Conservation (phyloP, 2,113 vertebrate species). For the Struthio camelus region DNA sequence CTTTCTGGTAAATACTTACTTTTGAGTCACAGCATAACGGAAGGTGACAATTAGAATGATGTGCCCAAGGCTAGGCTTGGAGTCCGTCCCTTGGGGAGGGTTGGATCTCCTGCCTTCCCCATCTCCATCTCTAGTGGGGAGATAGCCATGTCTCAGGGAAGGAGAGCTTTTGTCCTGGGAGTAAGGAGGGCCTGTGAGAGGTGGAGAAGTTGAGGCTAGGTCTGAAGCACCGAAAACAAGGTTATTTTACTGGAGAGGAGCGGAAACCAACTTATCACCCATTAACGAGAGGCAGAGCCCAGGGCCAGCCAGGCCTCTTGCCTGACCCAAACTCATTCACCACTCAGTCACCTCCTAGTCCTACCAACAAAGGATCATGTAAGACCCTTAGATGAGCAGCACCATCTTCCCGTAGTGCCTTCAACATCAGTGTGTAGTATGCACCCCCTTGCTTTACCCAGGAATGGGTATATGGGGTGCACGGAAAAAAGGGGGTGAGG, state of each 20-base stretch:
- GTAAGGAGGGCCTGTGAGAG: not conserved
- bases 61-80: not conserved
- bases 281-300: not conserved
- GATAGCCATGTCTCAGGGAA: not conserved
- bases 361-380: not conserved
- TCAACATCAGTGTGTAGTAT: accelerated
- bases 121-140: not conserved
- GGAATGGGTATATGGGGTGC: not conserved
- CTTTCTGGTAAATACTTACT: not conserved
- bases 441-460: no score
- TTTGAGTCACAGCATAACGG: not conserved
- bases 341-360: not conserved
- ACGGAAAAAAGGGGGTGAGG: not conserved
- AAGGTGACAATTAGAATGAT: not conserved
- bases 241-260: not conserved
- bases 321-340: not conserved
- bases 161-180: accelerated
- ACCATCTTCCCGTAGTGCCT: accelerated
- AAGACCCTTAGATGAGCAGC: not conserved
- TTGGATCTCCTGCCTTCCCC: not conserved
- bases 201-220: not conserved
- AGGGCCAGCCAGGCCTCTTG: not conserved
- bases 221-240: not conserved
- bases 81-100: not conserved
- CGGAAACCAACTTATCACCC: not conserved